phyloP scores from a whole-genome alignment of 2,888 invertebrate species.

The Himalopsyche kuldschensis region DNA sequence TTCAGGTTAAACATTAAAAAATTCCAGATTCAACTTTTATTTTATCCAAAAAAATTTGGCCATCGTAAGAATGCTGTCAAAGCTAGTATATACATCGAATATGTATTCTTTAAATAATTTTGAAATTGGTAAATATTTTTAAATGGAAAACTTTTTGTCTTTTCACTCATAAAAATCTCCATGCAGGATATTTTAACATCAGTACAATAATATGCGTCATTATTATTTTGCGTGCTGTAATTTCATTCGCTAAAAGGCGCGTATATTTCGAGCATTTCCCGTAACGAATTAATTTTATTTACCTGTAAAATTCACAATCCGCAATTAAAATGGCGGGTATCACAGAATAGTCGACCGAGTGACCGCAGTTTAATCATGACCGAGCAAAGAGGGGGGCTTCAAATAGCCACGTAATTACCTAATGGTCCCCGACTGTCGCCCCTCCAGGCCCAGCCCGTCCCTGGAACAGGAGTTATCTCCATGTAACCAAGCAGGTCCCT shows the following conservation, averaged over 20 bases:
- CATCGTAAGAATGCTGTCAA: no score
- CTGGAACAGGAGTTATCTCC: not conserved
- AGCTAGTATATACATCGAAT: no score
- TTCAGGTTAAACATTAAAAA: no score
- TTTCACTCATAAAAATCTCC: no score
- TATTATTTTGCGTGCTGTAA: not conserved
- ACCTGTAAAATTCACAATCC: constrained; percentile 23
- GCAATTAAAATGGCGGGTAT: constrained; percentile 33
- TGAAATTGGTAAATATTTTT: no score
- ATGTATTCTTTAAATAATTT: no score
- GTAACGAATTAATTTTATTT: not conserved
- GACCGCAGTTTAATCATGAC: constrained; percentile 39
- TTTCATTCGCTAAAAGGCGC: not conserved
- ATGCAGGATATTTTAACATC: no score
- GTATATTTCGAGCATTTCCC: not conserved
- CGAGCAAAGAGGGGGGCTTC: constrained; percentile 14
- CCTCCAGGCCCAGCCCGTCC: not conserved
- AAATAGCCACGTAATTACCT: constrained; percentile 37
- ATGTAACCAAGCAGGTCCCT: not conserved
- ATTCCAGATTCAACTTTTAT: no score
- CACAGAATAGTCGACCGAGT: constrained; percentile 27
- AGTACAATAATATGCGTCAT: no score
- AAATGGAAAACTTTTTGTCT: no score
- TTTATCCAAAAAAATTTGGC: no score
- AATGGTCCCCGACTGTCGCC: constrained; percentile 20